Evolutionary conservation across 1,140 invertebrate species (phyloP).

Genomic region (Bathynomus jamesi): DNA sequence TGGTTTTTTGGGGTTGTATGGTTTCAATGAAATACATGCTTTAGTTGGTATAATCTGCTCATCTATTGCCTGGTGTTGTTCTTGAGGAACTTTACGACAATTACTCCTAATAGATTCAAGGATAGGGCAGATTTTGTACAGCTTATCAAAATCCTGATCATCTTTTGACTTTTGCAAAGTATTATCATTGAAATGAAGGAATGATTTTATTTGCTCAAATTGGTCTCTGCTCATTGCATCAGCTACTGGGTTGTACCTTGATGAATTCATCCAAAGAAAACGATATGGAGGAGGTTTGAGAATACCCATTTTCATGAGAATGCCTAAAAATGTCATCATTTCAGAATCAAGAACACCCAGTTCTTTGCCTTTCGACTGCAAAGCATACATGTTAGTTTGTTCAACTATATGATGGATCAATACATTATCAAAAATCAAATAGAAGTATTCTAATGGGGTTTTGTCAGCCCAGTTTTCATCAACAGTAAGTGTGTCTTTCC

Average conservation of each 20-base stretch:
- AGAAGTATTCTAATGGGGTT: neutral
- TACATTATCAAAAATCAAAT: neutral
- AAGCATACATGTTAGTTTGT: neutral
- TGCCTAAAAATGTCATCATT: neutral
- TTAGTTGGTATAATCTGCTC: neutral
- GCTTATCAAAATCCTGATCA: neutral
- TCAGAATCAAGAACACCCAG: neutral
- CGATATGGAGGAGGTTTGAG: neutral
- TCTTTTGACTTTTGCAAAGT: neutral
- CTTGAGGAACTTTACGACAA: neutral
- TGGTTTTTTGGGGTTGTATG: neutral
- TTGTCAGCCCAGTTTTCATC: neutral
- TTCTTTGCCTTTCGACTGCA: neutral
- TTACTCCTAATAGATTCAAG: neutral
- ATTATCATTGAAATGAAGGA: neutral
- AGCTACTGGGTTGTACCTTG: neutral
- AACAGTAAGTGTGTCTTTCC: neutral
- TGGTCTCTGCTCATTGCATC: neutral
- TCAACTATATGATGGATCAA: neutral
- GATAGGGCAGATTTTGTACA: neutral
- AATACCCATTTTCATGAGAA: neutral
- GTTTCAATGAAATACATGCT: neutral
- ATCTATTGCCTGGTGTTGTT: neutral
- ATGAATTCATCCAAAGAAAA: neutral
- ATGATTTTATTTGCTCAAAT: neutral